These are phyloP conservation scores for Anguilla obscura DNA, from an alignment of 2,797 vertebrate genomes.

Conservation along the genomic window DNA sequence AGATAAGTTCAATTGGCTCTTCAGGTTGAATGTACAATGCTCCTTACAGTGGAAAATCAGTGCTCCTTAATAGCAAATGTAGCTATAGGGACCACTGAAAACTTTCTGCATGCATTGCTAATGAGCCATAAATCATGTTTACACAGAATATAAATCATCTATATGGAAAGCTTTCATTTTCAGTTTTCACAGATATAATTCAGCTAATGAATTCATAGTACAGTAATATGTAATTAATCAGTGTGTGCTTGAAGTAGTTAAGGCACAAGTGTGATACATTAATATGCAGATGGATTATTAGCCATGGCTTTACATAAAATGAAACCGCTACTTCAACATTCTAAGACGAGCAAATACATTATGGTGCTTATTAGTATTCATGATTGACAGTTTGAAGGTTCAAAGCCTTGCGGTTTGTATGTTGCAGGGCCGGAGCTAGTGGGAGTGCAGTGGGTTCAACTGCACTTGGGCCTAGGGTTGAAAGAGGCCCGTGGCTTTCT, in stretches of 20 bases:
- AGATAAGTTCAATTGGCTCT: not conserved
- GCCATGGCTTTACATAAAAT: slow-evolving; percentile 29
- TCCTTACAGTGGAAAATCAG: not conserved
- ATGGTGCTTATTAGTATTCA: slow-evolving; percentile 18
- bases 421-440: not conserved
- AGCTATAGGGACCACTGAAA: not conserved
- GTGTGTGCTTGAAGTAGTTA: slow-evolving; percentile 22
- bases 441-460: too few species aligned
- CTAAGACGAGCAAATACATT: slow-evolving; percentile 21
- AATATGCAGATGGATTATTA: slow-evolving; percentile 39
- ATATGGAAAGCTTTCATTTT: slow-evolving; percentile 27
- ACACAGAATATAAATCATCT: slow-evolving; percentile 20
- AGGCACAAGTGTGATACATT: slow-evolving; percentile 28
- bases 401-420: not conserved
- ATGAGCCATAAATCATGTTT: slow-evolving; percentile 27
- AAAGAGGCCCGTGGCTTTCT: not conserved
- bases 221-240: slow-evolving; percentile 32
- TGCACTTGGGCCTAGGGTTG: not conserved
- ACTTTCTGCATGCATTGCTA: not conserved
- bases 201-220: slow-evolving; percentile 18
- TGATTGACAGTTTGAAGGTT: slow-evolving; percentile 16
- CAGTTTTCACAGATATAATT: slow-evolving; percentile 18
- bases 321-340: slow-evolving; percentile 32
- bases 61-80: not conserved
- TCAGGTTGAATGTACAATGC: not conserved